A percentile compares a stretch with the other conserved stretches of the same genome.
Conservation (phyloP, 2,797 vertebrate species). For the Intellagama lesueurii region DNA sequence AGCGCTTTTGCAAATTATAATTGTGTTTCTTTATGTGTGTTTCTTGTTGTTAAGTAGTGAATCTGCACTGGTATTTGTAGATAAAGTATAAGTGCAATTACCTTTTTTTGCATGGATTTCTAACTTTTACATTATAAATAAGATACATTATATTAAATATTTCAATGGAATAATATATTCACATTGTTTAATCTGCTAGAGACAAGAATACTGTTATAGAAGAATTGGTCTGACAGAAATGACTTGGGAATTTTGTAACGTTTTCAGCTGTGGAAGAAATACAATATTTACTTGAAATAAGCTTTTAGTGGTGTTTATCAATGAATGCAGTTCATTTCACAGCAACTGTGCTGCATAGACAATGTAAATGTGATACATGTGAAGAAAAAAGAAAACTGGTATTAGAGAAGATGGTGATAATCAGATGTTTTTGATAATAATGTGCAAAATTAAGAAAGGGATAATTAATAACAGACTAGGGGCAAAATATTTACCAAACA, state of each 20-base stretch:
- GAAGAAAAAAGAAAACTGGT: not conserved
- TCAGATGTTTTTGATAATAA: not conserved
- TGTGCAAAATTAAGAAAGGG: not conserved
- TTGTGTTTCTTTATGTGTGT: not conserved
- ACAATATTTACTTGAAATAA: conserved; percentile 13
- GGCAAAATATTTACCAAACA: not conserved
- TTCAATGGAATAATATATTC: conserved; percentile 8
- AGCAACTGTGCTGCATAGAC: conserved; percentile 5
- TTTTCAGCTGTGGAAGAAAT: conserved; percentile 20
- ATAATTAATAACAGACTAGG: not conserved
- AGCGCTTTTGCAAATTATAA: conserved; percentile 19
- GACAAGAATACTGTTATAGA: not conserved
- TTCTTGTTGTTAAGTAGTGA: not conserved
- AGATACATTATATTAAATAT: conserved; percentile 15
- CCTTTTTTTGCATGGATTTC: not conserved
- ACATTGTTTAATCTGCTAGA: not conserved
- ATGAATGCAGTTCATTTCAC: conserved; percentile 22
- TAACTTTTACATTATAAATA: conserved; percentile 9
- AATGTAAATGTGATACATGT: not conserved
- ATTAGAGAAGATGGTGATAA: not conserved
- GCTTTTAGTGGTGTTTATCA: conserved; percentile 4
- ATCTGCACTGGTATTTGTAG: not conserved
- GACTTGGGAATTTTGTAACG: conserved; percentile 5
- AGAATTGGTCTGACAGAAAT: conserved; percentile 1
- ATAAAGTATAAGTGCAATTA: conserved; percentile 13